Conservation (phyloP, 1,140 invertebrate genomes). For the Ceratoteleas bidentatus region DNA sequence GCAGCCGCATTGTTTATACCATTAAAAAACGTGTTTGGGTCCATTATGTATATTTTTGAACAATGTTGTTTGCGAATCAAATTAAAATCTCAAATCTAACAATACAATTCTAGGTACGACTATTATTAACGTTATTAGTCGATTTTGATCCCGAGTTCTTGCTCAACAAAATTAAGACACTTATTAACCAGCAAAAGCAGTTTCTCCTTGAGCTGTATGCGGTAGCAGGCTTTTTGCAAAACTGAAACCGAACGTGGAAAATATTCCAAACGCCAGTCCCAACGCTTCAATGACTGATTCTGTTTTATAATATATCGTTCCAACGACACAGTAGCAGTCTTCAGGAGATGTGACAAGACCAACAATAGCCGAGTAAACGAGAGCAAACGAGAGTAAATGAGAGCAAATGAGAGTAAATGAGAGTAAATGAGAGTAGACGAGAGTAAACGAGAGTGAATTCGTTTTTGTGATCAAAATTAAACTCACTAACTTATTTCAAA, state of each 20-base stretch:
- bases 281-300: slow-evolving; percentile 11
- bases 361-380: too few species aligned
- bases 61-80: background rate
- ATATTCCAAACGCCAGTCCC: background rate
- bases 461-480: too few species aligned
- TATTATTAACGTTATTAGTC: background rate
- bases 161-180: background rate
- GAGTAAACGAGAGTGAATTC: too few species aligned
- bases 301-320: background rate
- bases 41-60: slow-evolving; percentile 1
- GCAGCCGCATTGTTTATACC: background rate
- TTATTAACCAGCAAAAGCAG: background rate
- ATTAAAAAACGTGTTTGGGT: background rate
- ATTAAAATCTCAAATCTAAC: background rate
- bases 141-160: background rate
- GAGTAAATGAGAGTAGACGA: too few species aligned
- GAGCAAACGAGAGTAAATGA: too few species aligned
- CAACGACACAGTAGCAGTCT: too few species aligned
- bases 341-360: too few species aligned
- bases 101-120: background rate
- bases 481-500: too few species aligned
- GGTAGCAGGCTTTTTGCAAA: background rate
- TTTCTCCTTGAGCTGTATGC: background rate
- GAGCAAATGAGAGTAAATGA: too few species aligned
- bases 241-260: background rate